A percentile compares a stretch with the other conserved stretches of the same genome.
Evolutionary conservation across 2,113 vertebrate genomes (phyloP).

Genomic region (Dryoscopus gambensis): DNA sequence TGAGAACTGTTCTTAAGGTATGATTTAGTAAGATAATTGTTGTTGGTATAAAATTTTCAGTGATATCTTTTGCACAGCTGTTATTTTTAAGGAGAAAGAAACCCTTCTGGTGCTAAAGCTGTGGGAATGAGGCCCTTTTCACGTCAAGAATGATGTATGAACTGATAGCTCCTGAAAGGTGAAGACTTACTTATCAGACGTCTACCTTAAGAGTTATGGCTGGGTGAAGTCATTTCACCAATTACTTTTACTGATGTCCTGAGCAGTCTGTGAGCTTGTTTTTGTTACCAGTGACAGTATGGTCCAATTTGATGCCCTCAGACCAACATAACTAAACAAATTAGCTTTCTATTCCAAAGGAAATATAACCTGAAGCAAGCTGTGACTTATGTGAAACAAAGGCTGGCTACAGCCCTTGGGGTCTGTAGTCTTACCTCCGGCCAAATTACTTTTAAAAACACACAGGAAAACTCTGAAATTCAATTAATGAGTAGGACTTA

Average conservation of each 20-base stretch:
- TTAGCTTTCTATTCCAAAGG: constrained; percentile 20
- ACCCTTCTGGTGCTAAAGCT: neutral
- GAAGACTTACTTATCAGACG: constrained; percentile 47
- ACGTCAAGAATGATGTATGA: constrained; percentile 61
- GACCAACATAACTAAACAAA: constrained; percentile 45
- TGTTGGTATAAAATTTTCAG: constrained; percentile 54
- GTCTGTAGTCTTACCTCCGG: constrained; percentile 16
- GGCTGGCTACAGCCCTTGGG: constrained; percentile 11
- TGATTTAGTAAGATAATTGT: constrained; percentile 35
- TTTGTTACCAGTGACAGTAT: constrained; percentile 57
- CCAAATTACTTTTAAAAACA: constrained; percentile 45
- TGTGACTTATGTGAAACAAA: constrained; percentile 66
- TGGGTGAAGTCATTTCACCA: constrained; percentile 33
- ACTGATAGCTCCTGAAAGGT: constrained; percentile 62
- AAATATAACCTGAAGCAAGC: constrained; percentile 36
- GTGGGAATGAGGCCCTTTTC: constrained; percentile 46
- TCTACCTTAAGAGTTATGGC: constrained; percentile 56
- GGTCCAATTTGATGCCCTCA: constrained; percentile 43
- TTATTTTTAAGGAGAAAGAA: constrained; percentile 59
- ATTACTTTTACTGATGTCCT: constrained; percentile 41
- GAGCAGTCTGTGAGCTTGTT: constrained; percentile 37
- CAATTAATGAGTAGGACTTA: neutral
- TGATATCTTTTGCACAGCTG: constrained; percentile 32
- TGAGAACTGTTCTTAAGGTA: neutral
- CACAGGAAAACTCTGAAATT: constrained; percentile 30